Evolutionary conservation across 2,113 vertebrate species (phyloP), one percentile per base, ranked within the genome.

Genomic region (Scophthalmus maximus): DNA sequence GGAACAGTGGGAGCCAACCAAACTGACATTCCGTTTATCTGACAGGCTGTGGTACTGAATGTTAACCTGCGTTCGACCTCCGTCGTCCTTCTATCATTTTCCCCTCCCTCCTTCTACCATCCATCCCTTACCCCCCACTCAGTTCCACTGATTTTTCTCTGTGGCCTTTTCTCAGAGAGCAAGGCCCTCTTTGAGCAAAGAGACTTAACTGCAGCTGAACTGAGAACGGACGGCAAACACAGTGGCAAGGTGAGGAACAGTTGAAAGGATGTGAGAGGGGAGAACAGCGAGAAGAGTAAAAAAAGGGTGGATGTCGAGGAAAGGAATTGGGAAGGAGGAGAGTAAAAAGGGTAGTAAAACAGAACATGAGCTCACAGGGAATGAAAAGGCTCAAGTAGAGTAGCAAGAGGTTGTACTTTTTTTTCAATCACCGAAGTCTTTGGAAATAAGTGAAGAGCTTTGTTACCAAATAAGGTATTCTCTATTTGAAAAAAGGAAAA

Each of bases 1-100:
- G 83, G 70, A 68, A 51, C 7, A 18, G 79, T 79, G 27, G 49
- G 20, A 84, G 72, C 68, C 70, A 73, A 73, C 71, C 60, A 67
- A 82, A 86, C 68, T 67, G 81, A 82, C 78, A 71, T 55, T 59
- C 59, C 14, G 20, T 66, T 84, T 79, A 83, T 84, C 83, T 80
- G 86, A 87, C 85, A 87, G 62, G 65, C 44, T 6, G 47, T 29
- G 50, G 50, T 55, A 23, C 62, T 70, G 80, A 79, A 79, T 78
- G 79, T 81, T 87, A 88, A 89, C 85, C 87, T 73, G 72, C 20
- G 7, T 74, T 76, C 27, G 32, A 88, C 91, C 90, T 91, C 81
- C 34, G 62, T 25, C 4, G 66, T 72, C 80, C 74, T 85, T 86
- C 64, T 23, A 38, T 26, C n/a, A 22, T 63, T 57, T 74, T 68